Conservation (phyloP, 2,888 invertebrate genomes). For the Marronus borbonicus region DNA sequence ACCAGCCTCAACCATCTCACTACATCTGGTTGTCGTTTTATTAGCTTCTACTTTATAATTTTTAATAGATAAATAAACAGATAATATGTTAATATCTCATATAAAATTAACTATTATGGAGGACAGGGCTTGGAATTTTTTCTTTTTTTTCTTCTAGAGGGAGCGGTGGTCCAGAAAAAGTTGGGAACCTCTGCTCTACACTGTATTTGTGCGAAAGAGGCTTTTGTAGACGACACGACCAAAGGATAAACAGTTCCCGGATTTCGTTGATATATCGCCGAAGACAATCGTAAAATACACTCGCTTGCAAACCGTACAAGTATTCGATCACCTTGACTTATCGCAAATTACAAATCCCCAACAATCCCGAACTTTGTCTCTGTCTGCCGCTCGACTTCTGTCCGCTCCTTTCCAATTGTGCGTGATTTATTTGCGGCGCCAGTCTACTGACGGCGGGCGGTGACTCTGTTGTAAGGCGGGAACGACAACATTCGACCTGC, state of each 20-base stretch:
- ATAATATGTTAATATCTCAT: no score
- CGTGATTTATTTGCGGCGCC: slow-evolving; percentile 37
- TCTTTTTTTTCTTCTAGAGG: no score
- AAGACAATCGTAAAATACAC: slow-evolving; percentile 5
- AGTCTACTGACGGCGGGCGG: background rate
- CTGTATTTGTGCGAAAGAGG: background rate
- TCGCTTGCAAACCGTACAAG: background rate
- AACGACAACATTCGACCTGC: slow-evolving; percentile 19
- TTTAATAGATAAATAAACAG: no score
- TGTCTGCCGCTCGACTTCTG: background rate
- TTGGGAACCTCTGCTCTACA: no score
- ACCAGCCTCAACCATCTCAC: no score
- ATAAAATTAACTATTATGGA: no score
- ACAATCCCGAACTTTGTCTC: background rate
- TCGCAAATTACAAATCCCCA: slow-evolving; percentile 20
- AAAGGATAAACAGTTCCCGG: background rate
- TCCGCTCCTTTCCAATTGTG: background rate
- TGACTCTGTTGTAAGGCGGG: background rate
- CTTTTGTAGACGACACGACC: background rate
- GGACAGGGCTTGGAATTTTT: no score
- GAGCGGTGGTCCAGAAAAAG: no score
- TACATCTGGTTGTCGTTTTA: no score
- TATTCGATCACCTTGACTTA: slow-evolving; percentile 21
- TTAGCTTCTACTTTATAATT: no score
- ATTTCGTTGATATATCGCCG: background rate